Conservation (phyloP, 2,888 invertebrate genomes). For the Polylopha cassiicola region DNA sequence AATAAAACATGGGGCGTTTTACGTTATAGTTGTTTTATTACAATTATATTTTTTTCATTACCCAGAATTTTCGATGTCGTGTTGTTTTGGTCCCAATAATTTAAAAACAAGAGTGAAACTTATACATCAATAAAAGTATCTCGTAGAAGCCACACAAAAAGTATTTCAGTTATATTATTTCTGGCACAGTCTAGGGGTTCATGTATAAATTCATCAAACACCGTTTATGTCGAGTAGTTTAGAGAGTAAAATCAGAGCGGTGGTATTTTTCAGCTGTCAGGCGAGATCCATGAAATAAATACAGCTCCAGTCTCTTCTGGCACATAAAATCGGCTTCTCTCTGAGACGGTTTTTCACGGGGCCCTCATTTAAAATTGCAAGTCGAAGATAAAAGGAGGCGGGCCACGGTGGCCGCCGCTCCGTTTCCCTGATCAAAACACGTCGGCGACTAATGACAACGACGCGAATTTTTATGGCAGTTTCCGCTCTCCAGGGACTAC, state of each 20-base stretch:
- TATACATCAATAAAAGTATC: too few species aligned
- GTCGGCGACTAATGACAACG: conserved; percentile 70
- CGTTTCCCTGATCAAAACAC: conserved; percentile 66
- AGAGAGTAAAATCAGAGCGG: conserved; percentile 18
- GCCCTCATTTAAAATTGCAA: conserved; percentile 50
- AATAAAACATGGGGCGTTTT: too few species aligned
- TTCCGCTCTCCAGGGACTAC: conserved; percentile 57
- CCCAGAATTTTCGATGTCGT: too few species aligned
- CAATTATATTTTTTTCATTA: too few species aligned
- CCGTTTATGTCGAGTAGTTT: conserved; percentile 19
- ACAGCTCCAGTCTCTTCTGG: conserved; percentile 32
- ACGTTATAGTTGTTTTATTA: too few species aligned
- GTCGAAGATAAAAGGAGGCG: conserved; percentile 50
- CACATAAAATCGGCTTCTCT: conserved; percentile 46
- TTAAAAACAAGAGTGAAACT: too few species aligned
- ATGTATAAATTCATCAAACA: conserved; percentile 15
- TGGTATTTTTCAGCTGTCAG: conserved; percentile 20
- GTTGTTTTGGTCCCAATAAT: too few species aligned
- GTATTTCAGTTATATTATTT: too few species aligned
- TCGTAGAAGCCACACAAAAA: too few species aligned
- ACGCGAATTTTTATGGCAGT: conserved; percentile 67
- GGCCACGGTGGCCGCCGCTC: conserved; percentile 34
- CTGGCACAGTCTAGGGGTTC: conserved; percentile 4
- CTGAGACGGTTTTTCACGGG: conserved; percentile 40
- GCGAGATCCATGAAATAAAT: conserved; percentile 27